phyloP scores from a whole-genome alignment of 2,113 vertebrate species.

The Neoarius graeffei region DNA sequence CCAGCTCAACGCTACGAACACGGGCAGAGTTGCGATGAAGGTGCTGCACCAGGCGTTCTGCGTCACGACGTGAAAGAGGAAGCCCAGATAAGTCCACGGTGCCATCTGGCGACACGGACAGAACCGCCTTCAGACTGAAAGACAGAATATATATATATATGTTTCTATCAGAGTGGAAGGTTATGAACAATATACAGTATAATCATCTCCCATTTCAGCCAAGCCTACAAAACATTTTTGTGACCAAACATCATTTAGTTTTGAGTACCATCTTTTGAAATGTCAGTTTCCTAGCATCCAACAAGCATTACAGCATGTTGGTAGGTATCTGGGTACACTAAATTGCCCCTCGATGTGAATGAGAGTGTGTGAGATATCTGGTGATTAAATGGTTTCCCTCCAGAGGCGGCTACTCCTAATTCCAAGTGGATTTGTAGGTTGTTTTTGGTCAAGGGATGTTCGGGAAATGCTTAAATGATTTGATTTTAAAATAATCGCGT shows the following conservation, averaged over 20 bases:
- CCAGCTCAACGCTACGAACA: conserved; percentile 86
- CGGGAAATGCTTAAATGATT: neutral
- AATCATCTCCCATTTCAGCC: neutral
- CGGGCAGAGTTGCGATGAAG: conserved; percentile 81
- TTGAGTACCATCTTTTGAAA: neutral
- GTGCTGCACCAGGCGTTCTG: conserved; percentile 83
- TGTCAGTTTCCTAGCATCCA: neutral
- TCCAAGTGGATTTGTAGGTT: neutral
- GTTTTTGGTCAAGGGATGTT: neutral
- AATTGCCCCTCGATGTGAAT: neutral
- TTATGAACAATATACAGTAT: neutral
- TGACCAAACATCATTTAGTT: neutral
- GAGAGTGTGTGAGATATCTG: neutral
- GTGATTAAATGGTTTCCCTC: neutral
- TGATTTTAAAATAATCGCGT: neutral
- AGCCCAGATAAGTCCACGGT: conserved; percentile 91
- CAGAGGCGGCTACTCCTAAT: neutral
- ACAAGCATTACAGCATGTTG: neutral
- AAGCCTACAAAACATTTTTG: neutral
- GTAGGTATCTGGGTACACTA: neutral
- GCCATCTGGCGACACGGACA: conserved; percentile 78
- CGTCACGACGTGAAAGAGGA: conserved; percentile 76
- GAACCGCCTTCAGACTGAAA: conserved; percentile 83
- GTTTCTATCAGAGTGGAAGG: neutral
- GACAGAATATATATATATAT: neutral